Base-by-base conservation (phyloP, 2,113 vertebrate species). In the Arothron firmamentum region DNA sequence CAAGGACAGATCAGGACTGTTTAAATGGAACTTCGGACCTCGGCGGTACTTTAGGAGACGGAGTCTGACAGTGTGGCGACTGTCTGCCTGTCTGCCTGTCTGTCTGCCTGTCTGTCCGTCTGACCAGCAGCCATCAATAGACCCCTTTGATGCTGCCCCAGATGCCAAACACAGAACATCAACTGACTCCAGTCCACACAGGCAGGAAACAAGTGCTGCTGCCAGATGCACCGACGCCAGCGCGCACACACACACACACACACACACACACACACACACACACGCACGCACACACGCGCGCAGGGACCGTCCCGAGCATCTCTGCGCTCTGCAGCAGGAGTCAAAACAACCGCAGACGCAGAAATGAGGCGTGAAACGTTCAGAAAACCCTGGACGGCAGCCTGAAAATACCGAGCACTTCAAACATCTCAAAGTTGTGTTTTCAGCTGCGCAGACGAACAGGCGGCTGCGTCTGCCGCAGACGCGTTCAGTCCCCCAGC, bases 121-220 rank as follows among this genome's bases (percentile, higher is more conserved):
- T 52, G 70, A 56, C 42, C 65, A 42, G 16, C 71, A 41, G 60
- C 68, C 77, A 72, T 87, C 80, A 78, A 75, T 73, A 65, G 69
- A 49, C 1, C 17, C 41, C 66, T 78, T 78, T 77, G 78, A 75
- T 53, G 47, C 62, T 57, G 59, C 56, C 55, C 60, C 79, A 77
- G 66, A 81, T 74, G 65, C 67, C 46, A 28, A 17, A 51, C 59
- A 23, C 74, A 25, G 38, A 81, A 34, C 70, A 64, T 76, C 74
- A 57, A 70, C 78, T 67, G 75, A 12, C 76, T 72, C 61, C 72
- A 61, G 42, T 67, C 67, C 50, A 5, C 67, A 63, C 67, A 62
- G 62, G 41, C 85, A 46, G 76, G 59, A 79, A 86, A 81, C 72
- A 76, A 75, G 66, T 16, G 42, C 56, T 20, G 67, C 67, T 71